A percentile compares a stretch with the other conserved stretches of the same genome.
These are phyloP conservation scores for Galeopsomyia nigrocyanea DNA, from an alignment of 2,888 invertebrate species.

Conservation along the genomic window DNA sequence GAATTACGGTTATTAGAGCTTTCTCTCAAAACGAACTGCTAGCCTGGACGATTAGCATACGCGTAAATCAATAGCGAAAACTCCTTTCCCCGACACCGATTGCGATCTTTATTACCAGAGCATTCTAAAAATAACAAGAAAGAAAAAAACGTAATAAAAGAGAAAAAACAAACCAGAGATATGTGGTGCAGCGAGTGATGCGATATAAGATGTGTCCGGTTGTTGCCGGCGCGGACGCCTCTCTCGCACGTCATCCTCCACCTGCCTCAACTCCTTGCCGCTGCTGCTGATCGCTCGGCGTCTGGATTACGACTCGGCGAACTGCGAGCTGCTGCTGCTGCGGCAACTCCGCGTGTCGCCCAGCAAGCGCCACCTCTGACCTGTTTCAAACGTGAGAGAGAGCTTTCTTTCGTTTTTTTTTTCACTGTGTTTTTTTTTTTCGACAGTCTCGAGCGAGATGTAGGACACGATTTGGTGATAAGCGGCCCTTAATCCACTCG, in stretches of 20 bases:
- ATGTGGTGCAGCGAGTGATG: not conserved
- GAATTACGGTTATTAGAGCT: too few species aligned
- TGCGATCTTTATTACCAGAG: too few species aligned
- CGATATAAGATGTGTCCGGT: not conserved
- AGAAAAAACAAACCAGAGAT: not conserved
- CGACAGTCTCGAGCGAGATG: conserved; percentile 25
- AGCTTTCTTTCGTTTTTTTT: not conserved
- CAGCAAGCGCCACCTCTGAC: conserved; percentile 25
- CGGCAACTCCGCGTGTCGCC: not conserved
- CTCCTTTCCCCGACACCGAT: too few species aligned
- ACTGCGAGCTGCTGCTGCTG: conserved; percentile 3
- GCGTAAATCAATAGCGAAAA: too few species aligned
- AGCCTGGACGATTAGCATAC: too few species aligned
- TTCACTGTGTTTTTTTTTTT: not conserved
- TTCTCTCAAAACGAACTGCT: too few species aligned
- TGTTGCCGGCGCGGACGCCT: not conserved
- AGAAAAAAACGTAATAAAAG: too few species aligned
- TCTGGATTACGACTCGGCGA: conserved; percentile 31
- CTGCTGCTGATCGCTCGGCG: conserved; percentile 16
- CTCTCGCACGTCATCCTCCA: not conserved
- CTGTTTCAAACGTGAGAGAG: conserved; percentile 7
- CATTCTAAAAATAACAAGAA: too few species aligned
- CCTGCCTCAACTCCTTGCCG: not conserved
- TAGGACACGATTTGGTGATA: conserved; percentile 40
- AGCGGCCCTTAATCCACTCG: not conserved